Evolutionary conservation across 2,797 vertebrate species (phyloP), one percentile per base, ranked within the genome.

Genomic region (Basileuterus tristriatus): DNA sequence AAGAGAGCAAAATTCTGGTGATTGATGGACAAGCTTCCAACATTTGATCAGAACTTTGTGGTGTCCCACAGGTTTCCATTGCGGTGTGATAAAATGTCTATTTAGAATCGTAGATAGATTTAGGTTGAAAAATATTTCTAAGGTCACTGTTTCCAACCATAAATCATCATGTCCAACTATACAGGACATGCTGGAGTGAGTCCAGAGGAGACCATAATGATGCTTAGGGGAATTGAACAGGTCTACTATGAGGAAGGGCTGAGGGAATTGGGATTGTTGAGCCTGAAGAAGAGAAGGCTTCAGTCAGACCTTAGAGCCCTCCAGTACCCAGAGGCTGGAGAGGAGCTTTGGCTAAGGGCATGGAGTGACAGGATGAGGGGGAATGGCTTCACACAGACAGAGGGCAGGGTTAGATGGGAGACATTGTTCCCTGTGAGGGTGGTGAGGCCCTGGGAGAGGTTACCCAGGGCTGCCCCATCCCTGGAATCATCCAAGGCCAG

Each of bases 391-490:
- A 12, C 24, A 30, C 2, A 3, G 37, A 3, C 24, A 50, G 14
- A 44, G 24, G 6, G 3, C 14, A 70, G 17, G 24, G 8, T 3
- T 39, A 11, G 14, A 24, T 63, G 8, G 11, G 8, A 34, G 24
- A 13, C 22, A 11, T 26, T 76, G 1, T 10, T 69, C 11, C 5
- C 6, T 39, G 7, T 32, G 21, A 58, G 12, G 8, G 2, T 50
- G 16, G 2, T 1, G 14, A 44, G 39, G 15, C 9, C 26, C 44
- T 70, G 50, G n/a, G 6, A 64, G 2, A 50, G 17, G 6, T 0
- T 77, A 3, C 12, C 29, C 50, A 70, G 37, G n/a, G 10, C n/a
- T 69, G 14, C 9, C 7, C 1, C 18, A 37, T 83, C 17, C 50
- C 17, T 50, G 29, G 21, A 19, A 44, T 1, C 26, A 6, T 44